Base-by-base conservation (phyloP, 2,888 invertebrate species). In the Atrina japonica region DNA sequence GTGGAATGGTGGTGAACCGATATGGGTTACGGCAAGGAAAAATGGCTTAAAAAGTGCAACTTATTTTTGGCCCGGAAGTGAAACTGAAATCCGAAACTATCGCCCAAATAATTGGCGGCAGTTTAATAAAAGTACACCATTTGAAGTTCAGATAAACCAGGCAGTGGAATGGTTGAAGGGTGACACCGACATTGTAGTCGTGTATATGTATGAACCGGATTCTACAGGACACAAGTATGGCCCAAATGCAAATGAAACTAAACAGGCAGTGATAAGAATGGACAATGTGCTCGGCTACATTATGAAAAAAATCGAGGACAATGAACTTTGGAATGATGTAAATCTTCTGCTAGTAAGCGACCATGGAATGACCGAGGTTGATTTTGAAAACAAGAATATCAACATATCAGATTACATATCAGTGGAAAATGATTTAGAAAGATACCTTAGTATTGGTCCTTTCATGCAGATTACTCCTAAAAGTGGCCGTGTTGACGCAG, bases 21-120 rank as follows among this genome's bases (percentile, higher is more conserved):
- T 88, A 2, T 87, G 87, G 87, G 76, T 80, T 7, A 85, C 84
- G 90, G 67, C 91, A 93, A 73, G 90, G 91, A 83, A 93, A 93
- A 66, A 94, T 93, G 77, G 92, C 0, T 93, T 94, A 91, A 94
- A 67, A 40, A 76, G 80, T 41, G 86, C 79, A 0, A 75, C 76
- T 0, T 85, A 76, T 64, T 86, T 94, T 94, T 95, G 94, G 94
- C 94, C 94, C 3, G 94, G 94, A 1, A 91, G 92, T 58, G 88
- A 92, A 43, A 92, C 91, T 76, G 79, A 90, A 9, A 94, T 93
- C 43, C 78, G 84, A 30, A 83, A 82, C 80, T 90, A 92, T 65
- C 91, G 91, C 16, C 91, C 90, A 16, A 87, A 87, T 59, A 63
- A 76, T 6, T 84, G 70, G 69, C 40, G 55, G n/a, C 16, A 80